Evolutionary conservation across 2,797 vertebrate genomes (phyloP).

Genomic region (Hypotaenidia okinawae): DNA sequence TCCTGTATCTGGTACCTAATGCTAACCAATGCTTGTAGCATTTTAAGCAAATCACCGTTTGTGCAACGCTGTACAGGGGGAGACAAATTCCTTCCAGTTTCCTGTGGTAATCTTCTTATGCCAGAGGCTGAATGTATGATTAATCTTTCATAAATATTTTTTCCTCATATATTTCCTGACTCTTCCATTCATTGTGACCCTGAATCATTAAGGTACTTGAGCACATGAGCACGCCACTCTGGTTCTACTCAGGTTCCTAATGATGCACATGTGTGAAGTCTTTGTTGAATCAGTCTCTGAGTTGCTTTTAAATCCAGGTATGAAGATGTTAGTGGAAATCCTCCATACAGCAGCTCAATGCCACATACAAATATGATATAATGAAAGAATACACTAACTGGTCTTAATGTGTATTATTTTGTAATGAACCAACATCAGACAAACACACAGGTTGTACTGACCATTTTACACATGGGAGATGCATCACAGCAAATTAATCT

Average conservation of each 20-base stretch:
- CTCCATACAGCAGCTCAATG: background rate
- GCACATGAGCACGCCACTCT: background rate
- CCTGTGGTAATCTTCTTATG: background rate
- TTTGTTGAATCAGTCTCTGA: background rate
- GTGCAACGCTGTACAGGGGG: background rate
- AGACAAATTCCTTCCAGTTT: slow-evolving; percentile 25
- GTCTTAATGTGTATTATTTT: background rate
- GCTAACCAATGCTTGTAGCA: background rate
- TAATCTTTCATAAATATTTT: slow-evolving; percentile 4
- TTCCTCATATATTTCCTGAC: background rate
- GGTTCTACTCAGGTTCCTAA: background rate
- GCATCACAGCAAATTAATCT: background rate
- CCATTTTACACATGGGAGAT: background rate
- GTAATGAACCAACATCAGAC: background rate
- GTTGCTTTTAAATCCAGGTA: background rate
- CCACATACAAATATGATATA: background rate
- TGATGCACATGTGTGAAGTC: background rate
- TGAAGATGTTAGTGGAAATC: background rate
- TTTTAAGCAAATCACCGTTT: background rate
- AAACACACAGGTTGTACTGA: background rate
- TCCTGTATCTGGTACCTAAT: background rate
- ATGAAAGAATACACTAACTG: background rate
- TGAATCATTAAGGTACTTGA: background rate
- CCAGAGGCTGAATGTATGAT: background rate
- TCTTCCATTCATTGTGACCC: background rate